Evolutionary conservation across 2,888 invertebrate species (phyloP), one percentile per base, ranked within the genome.

Genomic region (Sesia apiformis): DNA sequence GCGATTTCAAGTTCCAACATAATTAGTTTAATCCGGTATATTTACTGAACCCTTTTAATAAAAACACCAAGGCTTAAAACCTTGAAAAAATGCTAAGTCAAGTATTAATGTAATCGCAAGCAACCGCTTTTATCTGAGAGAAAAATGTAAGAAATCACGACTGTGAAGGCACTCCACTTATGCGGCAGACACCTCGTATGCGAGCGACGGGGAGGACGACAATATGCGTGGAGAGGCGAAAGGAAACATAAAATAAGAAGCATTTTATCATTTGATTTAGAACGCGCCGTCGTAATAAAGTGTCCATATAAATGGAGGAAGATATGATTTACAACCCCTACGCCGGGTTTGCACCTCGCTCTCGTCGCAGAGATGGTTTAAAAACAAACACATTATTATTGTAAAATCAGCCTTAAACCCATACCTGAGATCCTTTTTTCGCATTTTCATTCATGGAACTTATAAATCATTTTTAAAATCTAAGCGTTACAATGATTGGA

Each of bases 201-300:
- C 41, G 4, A 46, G 6, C 39, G 60, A 67, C 64, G 64, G 67
- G 65, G 67, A 65, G 70, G 72, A 74, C 72, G 76, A 77, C 83
- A 83, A 83, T 84, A 83, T 82, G 76, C 78, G 78, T 78, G 66
- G 74, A 76, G 71, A 72, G 75, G 70, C 70, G 76, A 79, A 75
- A 79, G 82, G 79, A 81, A 83, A 82, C 78, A 81, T 85, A 82
- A 86, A 86, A 86, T 85, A 84, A 84, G 79, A 81, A 81, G 78
- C 83, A 78, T 87, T 88, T 87, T 87, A 86, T 88, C 84, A 88
- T 87, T 86, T 87, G 88, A 88, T 88, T 88, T 86, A 87, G 84
- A 85, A 83, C 79, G 78, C 81, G 78, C 75, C 81, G 75, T 80
- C 78, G 84, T 84, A 86, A 85, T 86, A 87, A 88, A 86, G 84